These are phyloP conservation scores for Seriola quinqueradiata DNA, from an alignment of 2,113 vertebrate genomes.

Conservation along the genomic window DNA sequence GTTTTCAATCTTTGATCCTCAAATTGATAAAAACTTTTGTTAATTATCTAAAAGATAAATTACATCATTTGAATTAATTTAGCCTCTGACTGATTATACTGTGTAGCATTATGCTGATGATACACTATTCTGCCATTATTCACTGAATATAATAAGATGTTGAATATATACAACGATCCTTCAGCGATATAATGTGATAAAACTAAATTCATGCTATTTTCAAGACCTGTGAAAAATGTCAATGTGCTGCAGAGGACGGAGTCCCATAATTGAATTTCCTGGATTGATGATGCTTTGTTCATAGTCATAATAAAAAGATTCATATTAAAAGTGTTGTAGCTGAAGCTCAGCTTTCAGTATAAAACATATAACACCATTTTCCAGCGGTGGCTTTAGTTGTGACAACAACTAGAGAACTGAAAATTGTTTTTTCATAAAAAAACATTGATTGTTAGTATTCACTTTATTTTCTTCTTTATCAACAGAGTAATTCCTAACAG, in stretches of 20 bases:
- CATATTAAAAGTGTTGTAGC: not conserved
- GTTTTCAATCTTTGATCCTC: not conserved
- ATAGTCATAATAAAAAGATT: not conserved
- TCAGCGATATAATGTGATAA: not conserved
- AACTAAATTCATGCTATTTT: not conserved
- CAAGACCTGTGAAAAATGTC: not conserved
- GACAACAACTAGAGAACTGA: not conserved
- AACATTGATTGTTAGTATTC: not conserved
- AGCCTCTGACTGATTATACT: not conserved
- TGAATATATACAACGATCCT: not conserved
- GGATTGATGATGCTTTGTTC: not conserved
- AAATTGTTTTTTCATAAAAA: not conserved
- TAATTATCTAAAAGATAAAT: no score
- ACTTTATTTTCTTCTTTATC: not conserved
- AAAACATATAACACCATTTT: not conserved
- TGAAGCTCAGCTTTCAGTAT: not conserved
- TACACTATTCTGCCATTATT: not conserved
- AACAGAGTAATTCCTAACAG: not conserved
- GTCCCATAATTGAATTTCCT: not conserved
- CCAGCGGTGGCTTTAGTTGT: not conserved
- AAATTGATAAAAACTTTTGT: not conserved
- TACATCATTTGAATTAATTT: not conserved
- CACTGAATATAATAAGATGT: not conserved
- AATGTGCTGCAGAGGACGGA: not conserved
- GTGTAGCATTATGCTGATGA: constrained; percentile 1